Conservation (phyloP, 2,888 invertebrate genomes). For the Dynastes maya region DNA sequence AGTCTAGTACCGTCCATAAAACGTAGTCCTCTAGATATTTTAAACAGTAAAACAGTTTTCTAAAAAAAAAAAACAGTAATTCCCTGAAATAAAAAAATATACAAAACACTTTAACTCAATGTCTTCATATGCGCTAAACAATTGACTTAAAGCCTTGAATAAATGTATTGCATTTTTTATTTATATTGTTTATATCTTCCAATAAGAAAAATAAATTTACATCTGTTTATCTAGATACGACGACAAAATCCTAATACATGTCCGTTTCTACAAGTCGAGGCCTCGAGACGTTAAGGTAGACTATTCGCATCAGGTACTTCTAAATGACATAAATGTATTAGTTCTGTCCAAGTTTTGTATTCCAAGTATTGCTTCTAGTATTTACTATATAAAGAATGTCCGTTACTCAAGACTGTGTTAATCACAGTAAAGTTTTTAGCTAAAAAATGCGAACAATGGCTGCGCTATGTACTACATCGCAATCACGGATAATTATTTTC, state of each 20-base stretch:
- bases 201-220: too few species aligned
- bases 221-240: too few species aligned
- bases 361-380: conserved; percentile 48
- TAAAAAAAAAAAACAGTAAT: too few species aligned
- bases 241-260: conserved; percentile 2
- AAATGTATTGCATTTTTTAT: too few species aligned
- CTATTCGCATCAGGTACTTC: background rate
- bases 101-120: too few species aligned
- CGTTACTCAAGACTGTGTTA: conserved; percentile 57
- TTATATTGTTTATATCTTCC: background rate
- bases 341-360: conserved; percentile 39
- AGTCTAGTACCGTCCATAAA: too few species aligned
- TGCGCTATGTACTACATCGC: conserved; percentile 3
- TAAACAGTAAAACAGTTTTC: too few species aligned
- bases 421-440: conserved; percentile 50
- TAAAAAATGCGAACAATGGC: conserved; percentile 48
- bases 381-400: conserved; percentile 56
- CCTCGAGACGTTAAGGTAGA: background rate
- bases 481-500: conserved; percentile 22
- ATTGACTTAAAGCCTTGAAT: too few species aligned
- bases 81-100: too few species aligned
- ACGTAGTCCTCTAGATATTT: too few species aligned
- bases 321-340: conserved; percentile 32
- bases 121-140: too few species aligned
- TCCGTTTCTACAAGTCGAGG: background rate